Evolutionary conservation across 2,888 invertebrate genomes (phyloP).

Genomic region (Timema cristinae): DNA sequence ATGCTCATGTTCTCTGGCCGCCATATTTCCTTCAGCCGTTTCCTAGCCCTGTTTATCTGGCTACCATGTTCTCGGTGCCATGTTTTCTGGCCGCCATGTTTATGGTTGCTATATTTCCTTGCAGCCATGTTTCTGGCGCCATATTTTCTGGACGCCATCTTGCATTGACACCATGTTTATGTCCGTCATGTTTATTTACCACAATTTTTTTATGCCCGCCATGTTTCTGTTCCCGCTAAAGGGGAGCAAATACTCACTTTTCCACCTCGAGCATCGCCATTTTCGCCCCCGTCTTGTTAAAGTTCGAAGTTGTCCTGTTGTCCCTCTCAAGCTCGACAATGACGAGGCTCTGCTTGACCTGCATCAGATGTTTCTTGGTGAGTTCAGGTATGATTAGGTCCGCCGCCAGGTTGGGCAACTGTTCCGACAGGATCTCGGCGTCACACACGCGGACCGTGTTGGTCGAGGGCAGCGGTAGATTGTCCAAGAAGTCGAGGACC

Average conservation of each 20-base stretch:
- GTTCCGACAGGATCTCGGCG: conserved; percentile 20
- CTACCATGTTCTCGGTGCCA: too few species aligned
- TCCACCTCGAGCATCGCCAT: conserved; percentile 46
- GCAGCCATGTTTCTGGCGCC: too few species aligned
- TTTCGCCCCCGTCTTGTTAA: conserved; percentile 45
- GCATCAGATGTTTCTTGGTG: conserved; percentile 26
- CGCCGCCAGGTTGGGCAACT: conserved; percentile 25
- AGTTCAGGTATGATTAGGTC: conserved; percentile 32
- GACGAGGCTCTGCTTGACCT: conserved; percentile 26
- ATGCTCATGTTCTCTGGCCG: too few species aligned
- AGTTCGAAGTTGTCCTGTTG: conserved; percentile 25
- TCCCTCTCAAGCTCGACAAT: conserved; percentile 26
- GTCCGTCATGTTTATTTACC: too few species aligned
- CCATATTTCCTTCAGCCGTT: too few species aligned
- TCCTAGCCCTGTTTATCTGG: too few species aligned
- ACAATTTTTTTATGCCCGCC: too few species aligned
- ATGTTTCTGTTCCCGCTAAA: too few species aligned
- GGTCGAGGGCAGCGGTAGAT: conserved; percentile 47
- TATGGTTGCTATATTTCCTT: too few species aligned
- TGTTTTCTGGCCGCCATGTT: too few species aligned
- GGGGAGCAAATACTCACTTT: conserved; percentile 35
- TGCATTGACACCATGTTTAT: too few species aligned
- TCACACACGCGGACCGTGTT: conserved; percentile 34
- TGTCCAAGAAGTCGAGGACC: conserved; percentile 59
- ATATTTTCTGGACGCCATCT: too few species aligned